A percentile compares a stretch with the other conserved stretches of the same genome.
phyloP scores from a whole-genome alignment of 2,113 vertebrate genomes.

The Maccullochella peelii region DNA sequence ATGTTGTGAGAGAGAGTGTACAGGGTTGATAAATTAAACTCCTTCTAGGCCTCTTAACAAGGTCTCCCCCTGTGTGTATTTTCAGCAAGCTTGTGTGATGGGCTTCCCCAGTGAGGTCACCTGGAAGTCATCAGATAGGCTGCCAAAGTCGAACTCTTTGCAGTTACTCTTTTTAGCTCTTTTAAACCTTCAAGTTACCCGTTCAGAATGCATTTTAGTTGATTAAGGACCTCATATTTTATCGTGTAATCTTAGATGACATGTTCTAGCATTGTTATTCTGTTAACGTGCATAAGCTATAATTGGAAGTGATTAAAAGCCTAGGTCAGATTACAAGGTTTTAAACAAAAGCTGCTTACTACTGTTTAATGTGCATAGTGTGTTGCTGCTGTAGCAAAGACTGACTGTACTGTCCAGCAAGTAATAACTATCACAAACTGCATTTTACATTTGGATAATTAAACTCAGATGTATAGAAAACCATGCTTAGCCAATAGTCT shows the following conservation, averaged over 20 bases:
- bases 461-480: background rate
- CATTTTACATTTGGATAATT: background rate
- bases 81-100: background rate
- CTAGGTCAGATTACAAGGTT: constrained; percentile 73
- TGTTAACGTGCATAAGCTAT: constrained; percentile 57
- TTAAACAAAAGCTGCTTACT: constrained; percentile 82
- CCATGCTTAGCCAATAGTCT: background rate
- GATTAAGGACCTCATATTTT: background rate
- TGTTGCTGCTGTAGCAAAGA: constrained; percentile 41
- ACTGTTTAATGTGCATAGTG: constrained; percentile 30
- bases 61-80: background rate
- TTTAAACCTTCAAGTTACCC: background rate
- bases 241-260: background rate
- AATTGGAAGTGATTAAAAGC: constrained; percentile 80
- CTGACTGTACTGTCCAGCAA: background rate
- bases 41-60: constrained; percentile 3
- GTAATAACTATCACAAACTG: background rate
- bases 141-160: background rate
- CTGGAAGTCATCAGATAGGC: background rate
- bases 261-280: constrained; percentile 33
- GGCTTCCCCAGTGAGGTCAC: background rate
- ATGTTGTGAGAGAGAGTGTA: background rate
- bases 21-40: constrained; percentile 26
- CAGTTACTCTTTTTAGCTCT: background rate
- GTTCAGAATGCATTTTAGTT: background rate